Evolutionary conservation across 2,888 invertebrate species (phyloP), one percentile per base, ranked within the genome.

Genomic region (Bhutanitis thaidina): DNA sequence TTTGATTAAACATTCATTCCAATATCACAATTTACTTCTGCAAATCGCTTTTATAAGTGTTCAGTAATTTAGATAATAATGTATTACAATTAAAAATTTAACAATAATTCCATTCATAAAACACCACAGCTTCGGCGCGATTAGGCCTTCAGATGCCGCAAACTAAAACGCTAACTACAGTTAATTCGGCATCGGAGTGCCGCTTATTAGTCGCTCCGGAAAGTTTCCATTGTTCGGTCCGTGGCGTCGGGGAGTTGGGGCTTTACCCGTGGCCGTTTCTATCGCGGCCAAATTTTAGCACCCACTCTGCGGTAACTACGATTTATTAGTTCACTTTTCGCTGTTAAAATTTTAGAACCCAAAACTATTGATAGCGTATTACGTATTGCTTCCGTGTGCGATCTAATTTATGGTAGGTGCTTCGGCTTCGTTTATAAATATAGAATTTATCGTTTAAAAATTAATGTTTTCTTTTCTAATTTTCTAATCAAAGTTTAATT

Each of bases 101-200:
- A n/a, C n/a, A n/a, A n/a, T n/a, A n/a, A n/a, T n/a, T n/a, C n/a
- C 43, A 43, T 44, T 44, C 27, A 35, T 13, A 47, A 35, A 41
- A 34, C 15, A 38, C 43, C 38, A 34, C 25, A 35, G 47, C 40
- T 44, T 14, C 46, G 39, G 43, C 30, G 15, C 40, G 54, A n/a
- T n/a, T 54, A 38, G 16, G 36, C 50, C 49, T 43, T 41, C 56
- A 51, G 56, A 57, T 55, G 54, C 52, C 53, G 57, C 55, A 57
- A 64, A 62, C 60, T 59, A 62, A 61, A 61, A 58, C 57, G 52
- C 57, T 60, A 57, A 65, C 61, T 59, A 56, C 58, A 67, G 65
- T 66, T 65, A 64, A 68, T 68, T 64, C 58, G 52, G 58, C 64
- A 57, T 58, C 52, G 52, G 41, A 56, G 55, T 58, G 55, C 58